Conservation (phyloP, 2,797 vertebrate genomes). For the Paratrypauchen microcephalus region DNA sequence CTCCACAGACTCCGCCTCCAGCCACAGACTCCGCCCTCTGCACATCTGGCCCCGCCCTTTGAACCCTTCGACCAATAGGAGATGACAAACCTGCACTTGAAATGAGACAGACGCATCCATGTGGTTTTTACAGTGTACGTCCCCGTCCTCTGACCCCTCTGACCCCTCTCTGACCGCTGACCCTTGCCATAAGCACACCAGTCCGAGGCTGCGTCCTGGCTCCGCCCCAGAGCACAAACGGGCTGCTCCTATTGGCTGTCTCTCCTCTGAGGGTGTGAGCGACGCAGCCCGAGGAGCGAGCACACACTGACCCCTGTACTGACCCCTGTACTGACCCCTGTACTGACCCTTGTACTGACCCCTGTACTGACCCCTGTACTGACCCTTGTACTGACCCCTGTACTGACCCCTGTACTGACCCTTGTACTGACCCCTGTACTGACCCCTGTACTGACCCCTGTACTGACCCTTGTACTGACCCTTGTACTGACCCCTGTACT, state of each 20-base stretch:
- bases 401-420: neutral
- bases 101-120: neutral
- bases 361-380: neutral
- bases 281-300: no score
- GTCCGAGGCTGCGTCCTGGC: neutral
- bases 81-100: neutral
- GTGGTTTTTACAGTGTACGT: neutral
- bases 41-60: neutral
- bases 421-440: neutral
- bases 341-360: neutral
- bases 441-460: neutral
- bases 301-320: neutral
- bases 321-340: neutral
- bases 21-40: no score
- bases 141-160: slow-evolving; percentile 14
- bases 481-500: neutral
- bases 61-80: neutral
- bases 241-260: no score
- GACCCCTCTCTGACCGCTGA: neutral
- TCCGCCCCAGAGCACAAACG: neutral
- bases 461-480: neutral
- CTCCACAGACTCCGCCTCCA: neutral
- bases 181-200: neutral
- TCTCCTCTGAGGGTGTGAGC: no score
- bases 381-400: neutral